These are phyloP conservation scores for Reinhardtius hippoglossoides DNA, from an alignment of 2,113 vertebrate species.

Conservation along the genomic window DNA sequence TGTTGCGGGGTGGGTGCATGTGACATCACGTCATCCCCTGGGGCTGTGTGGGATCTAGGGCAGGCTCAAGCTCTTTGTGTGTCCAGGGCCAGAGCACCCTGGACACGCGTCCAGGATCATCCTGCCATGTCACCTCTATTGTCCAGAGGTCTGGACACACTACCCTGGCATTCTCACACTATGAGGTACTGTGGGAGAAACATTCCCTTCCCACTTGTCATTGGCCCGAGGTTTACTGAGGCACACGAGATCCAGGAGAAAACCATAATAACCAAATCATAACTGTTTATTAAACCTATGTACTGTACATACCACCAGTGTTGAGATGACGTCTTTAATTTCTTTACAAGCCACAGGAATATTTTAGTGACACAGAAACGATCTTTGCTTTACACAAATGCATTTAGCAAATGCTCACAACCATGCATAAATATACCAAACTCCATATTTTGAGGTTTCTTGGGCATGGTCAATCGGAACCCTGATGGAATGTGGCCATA, in stretches of 20 bases:
- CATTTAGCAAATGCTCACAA: conserved; percentile 12
- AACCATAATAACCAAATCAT: neutral
- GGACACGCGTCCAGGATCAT: conserved; percentile 63
- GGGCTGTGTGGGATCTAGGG: conserved; percentile 71
- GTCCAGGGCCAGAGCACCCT: conserved; percentile 62
- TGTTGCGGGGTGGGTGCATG: conserved; percentile 72
- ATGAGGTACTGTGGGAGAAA: conserved; percentile 67
- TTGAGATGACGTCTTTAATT: conserved; percentile 6
- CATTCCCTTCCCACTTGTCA: conserved; percentile 28
- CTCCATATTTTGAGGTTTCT: conserved; percentile 17
- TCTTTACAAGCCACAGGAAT: conserved; percentile 13
- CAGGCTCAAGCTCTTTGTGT: conserved; percentile 70
- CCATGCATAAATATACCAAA: conserved; percentile 14
- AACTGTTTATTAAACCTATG: neutral
- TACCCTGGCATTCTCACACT: conserved; percentile 64
- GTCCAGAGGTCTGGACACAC: conserved; percentile 66
- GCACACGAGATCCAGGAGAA: neutral
- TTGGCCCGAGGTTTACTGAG: conserved; percentile 33
- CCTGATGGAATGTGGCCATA: neutral
- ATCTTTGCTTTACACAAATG: conserved; percentile 2
- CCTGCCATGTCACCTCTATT: conserved; percentile 69
- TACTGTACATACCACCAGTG: neutral
- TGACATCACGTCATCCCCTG: conserved; percentile 74
- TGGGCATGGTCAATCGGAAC: conserved; percentile 23
- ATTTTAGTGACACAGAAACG: conserved; percentile 2